These are phyloP conservation scores for Stictocephala bisonia DNA, from an alignment of 2,888 invertebrate species.

Conservation along the genomic window DNA sequence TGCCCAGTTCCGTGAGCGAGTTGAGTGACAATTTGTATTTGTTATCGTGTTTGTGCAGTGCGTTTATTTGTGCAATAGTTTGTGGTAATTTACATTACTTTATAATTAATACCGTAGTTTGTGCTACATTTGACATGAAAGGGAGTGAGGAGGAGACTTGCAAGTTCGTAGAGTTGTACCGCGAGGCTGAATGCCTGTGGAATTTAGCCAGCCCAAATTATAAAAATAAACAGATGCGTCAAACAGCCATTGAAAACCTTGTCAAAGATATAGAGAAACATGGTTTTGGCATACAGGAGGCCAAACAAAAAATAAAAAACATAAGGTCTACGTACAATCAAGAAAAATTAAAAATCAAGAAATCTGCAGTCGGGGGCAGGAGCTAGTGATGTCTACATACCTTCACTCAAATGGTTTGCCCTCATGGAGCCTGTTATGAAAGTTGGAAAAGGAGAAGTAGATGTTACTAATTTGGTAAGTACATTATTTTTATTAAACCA, in stretches of 20 bases:
- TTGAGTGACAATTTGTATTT: no score
- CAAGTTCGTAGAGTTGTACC: constrained; percentile 67
- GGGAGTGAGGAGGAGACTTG: constrained; percentile 68
- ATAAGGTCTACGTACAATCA: constrained; percentile 67
- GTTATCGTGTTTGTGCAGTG: no score
- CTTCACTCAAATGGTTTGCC: constrained; percentile 45
- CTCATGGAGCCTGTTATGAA: constrained; percentile 46
- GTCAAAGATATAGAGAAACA: constrained; percentile 62
- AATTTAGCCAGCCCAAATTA: constrained; percentile 66
- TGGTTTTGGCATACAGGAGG: constrained; percentile 64
- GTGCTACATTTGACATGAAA: no score
- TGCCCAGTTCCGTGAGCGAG: no score
- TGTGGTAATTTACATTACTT: no score
- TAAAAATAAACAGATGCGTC: constrained; percentile 64
- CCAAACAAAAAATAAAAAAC: constrained; percentile 68
- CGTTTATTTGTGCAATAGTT: no score
- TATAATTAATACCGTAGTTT: no score
- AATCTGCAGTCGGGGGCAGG: constrained; percentile 42
- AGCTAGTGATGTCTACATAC: constrained; percentile 41
- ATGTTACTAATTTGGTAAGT: constrained; percentile 13
- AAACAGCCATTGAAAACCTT: constrained; percentile 70
- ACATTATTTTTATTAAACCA: constrained; percentile 3
- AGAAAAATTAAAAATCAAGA: constrained; percentile 66
- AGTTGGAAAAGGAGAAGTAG: constrained; percentile 27
- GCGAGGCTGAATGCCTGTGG: constrained; percentile 68